Evolutionary conservation across 2,797 vertebrate species (phyloP).

Genomic region (Xerus rutilus): DNA sequence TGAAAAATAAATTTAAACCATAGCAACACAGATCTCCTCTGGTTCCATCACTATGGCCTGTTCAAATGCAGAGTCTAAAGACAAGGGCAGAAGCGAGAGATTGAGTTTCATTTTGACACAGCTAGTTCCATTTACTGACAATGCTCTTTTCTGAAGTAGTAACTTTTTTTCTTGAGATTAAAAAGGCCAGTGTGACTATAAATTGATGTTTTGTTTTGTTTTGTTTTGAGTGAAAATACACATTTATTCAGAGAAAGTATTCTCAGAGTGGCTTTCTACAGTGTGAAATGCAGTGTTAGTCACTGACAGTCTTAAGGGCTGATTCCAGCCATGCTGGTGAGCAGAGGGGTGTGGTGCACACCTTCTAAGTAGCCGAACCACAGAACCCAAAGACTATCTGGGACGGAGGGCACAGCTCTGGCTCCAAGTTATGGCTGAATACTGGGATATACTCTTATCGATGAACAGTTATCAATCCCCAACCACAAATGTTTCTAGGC

Average conservation of each 20-base stretch:
- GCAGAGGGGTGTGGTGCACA: not conserved
- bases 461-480: not conserved
- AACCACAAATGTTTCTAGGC: not conserved
- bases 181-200: not conserved
- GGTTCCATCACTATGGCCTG: not conserved
- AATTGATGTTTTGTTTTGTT: not conserved
- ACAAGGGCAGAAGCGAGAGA: not conserved
- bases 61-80: not conserved
- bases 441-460: not conserved
- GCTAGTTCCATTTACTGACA: not conserved
- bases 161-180: not conserved
- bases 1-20: not conserved
- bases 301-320: not conserved
- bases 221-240: not conserved
- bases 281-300: not conserved
- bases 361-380: not conserved
- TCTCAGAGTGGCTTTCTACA: not conserved
- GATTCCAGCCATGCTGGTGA: too few species aligned
- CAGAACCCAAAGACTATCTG: not conserved
- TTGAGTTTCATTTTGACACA: not conserved
- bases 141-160: not conserved
- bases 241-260: not conserved
- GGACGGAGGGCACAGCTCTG: not conserved
- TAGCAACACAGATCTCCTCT: not conserved
- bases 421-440: not conserved